Base-by-base conservation (phyloP, 2,113 vertebrate species). In the Phyllopteryx taeniolatus region DNA sequence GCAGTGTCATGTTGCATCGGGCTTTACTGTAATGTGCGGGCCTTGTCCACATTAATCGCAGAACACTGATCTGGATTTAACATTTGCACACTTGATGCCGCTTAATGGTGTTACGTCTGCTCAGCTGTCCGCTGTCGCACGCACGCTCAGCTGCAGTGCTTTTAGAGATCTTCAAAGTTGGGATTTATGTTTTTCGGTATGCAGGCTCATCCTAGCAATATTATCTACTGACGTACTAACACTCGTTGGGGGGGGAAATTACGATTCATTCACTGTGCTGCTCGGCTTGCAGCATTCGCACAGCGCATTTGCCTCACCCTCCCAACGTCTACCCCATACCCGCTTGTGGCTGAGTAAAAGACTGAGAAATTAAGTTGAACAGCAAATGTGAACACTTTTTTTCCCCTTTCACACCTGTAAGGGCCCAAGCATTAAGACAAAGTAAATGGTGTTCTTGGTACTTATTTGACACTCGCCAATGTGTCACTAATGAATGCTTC, bases 401-500 rank as follows among this genome's bases (percentile, higher is more conserved):
- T 27, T 27, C 54, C 12, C 31, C 62, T 47, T 73, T 66, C 43
- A 27, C 64, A 66, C 64, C 20, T 47, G n/a, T 10, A 17, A 80
- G 64, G 47, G 66, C 66, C 35, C 42, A 13, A 8, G 54, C 63
- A 64, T 56, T 39, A 80, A 65, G 71, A 74, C 63, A 75, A 74
- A 77, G 80, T 39, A 67, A 46, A 61, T 43, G 70, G 39, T 35
- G 33, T 13, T 68, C 69, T 70, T 61, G 77, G 43, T 60, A 70
- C 71, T 71, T 68, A 67, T 77, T 77, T 71, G 62, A 59, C 73
- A 61, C 79, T 74, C 51, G 2, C 62, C 60, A 2, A 65, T 53
- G 20, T 79, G 77, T 73, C 76, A 77, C 74, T 62, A 85, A 75
- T 67, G 74, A 84, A 80, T 91, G 83, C 68, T 66, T 84, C 79